Conservation (phyloP, 2,113 vertebrate species). For the Ascaphus truei region DNA sequence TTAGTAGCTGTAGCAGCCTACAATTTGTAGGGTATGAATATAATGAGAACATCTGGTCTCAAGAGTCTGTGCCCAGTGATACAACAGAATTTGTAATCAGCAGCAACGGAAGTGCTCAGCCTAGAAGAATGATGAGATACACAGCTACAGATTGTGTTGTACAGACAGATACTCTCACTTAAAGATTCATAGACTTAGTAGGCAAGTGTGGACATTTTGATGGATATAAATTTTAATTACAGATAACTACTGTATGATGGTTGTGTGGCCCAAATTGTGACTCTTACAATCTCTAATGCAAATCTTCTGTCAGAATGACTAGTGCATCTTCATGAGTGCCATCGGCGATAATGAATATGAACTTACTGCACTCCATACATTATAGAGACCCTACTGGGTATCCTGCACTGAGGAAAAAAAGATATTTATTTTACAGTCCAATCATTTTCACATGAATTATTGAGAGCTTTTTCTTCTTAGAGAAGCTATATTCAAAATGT, state of each 20-base stretch:
- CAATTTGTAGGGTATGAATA: slow-evolving; percentile 10
- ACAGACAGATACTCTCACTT: not conserved
- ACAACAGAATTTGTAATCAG: slow-evolving; percentile 27
- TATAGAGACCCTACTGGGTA: not conserved
- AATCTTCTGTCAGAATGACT: not conserved
- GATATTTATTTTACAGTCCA: too few relatives aligned
- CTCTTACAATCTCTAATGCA: not conserved
- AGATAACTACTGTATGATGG: slow-evolving; percentile 14
- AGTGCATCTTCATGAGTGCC: not conserved
- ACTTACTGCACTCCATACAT: not conserved
- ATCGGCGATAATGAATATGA: not conserved
- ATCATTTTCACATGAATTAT: slow-evolving; percentile 2
- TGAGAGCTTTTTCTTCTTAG: not conserved
- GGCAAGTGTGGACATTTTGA: slow-evolving; percentile 9
- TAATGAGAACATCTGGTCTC: slow-evolving; percentile 32
- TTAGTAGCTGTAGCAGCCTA: slow-evolving; percentile 5
- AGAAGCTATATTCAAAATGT: not conserved
- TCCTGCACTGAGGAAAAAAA: not conserved
- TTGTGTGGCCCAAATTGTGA: not conserved
- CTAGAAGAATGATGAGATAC: slow-evolving; percentile 9
- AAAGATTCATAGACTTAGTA: not conserved
- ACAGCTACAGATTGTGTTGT: slow-evolving; percentile 8
- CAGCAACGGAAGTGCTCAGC: not conserved
- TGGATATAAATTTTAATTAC: slow-evolving; percentile 29
- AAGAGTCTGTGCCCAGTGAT: too few relatives aligned